Conservation (phyloP, 2,797 vertebrate genomes). For the Thripadectes ignobilis region DNA sequence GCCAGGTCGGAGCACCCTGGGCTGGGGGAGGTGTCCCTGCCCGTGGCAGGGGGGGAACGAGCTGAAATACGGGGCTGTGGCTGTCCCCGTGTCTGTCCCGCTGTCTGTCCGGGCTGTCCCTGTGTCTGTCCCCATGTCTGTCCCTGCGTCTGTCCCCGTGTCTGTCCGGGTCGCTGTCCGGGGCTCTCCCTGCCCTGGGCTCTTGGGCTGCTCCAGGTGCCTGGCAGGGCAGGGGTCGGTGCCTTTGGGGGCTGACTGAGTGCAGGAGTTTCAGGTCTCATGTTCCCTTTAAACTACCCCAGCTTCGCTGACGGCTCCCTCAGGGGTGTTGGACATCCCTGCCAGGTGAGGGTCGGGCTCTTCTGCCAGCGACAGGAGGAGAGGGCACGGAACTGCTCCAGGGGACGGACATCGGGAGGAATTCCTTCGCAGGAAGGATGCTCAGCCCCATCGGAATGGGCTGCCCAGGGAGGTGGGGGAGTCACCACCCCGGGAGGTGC, state of each 20-base stretch:
- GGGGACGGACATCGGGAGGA: background rate
- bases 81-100: too few relatives aligned
- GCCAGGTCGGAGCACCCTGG: background rate
- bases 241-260: accelerated
- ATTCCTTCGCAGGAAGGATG: background rate
- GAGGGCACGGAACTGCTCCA: background rate
- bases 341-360: background rate
- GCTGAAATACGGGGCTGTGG: background rate
- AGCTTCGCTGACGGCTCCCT: background rate
- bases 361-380: background rate
- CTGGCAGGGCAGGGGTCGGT: accelerated
- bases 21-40: accelerated
- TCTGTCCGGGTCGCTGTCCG: too few relatives aligned
- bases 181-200: accelerated
- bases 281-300: accelerated
- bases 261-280: background rate
- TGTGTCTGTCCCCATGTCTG: too few relatives aligned
- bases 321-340: background rate
- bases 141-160: too few relatives aligned
- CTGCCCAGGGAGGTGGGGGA: background rate
- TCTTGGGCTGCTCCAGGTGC: accelerated
- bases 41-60: background rate
- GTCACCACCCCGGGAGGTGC: background rate
- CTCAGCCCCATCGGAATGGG: background rate
- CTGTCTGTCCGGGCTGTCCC: too few relatives aligned